Evolutionary conservation across 1,140 invertebrate genomes (phyloP), one percentile per base, ranked within the genome.

Genomic region (Leptinotarsa lineolata): DNA sequence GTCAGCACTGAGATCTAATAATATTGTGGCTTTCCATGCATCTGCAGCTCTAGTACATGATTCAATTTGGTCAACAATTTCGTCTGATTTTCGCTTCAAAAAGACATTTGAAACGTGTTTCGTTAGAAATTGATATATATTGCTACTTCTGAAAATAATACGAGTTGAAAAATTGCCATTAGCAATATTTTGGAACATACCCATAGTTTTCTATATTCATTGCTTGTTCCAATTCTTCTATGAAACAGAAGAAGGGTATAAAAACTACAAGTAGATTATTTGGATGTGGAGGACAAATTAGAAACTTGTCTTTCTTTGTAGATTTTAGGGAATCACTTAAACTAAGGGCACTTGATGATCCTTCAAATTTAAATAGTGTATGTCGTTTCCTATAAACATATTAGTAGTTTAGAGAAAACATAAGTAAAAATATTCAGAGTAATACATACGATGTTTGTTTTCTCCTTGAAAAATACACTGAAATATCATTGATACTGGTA

Each of bases 251-350:
- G 65, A 95, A 86, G 12, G 92, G 90, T 73, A 90, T 90, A 84
- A 91, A 95, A 60, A 95, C 89, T 39, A 91, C 86, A 74, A 91
- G 91, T 58, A 95, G 93, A 81, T 94, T 93, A 81, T 89, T 90
- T 44, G 92, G 90, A 83, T 91, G 89, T 15, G 92, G 90, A 77
- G 89, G 87, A 78, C 92, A 94, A 6, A 95, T 91, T 46, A 92
- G 83, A 45, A 87, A 76, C 75, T 89, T 90, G 61, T 86, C 86
- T 21, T 76, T 73, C 21, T 86, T 82, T 2, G 76, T 76, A 24
- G 70, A 73, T 81, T 92, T 91, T 6, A 91, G 85, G 79, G 90
- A 89, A 78, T 85, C 90, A 77, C 90, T 91, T 69, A 89, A 88
- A 77, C 88, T 91, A 68, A 92, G 87, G 21, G 92, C 91, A 85